These are phyloP conservation scores for Pararge aegeria DNA, from an alignment of 1,140 invertebrate species.

Conservation along the genomic window DNA sequence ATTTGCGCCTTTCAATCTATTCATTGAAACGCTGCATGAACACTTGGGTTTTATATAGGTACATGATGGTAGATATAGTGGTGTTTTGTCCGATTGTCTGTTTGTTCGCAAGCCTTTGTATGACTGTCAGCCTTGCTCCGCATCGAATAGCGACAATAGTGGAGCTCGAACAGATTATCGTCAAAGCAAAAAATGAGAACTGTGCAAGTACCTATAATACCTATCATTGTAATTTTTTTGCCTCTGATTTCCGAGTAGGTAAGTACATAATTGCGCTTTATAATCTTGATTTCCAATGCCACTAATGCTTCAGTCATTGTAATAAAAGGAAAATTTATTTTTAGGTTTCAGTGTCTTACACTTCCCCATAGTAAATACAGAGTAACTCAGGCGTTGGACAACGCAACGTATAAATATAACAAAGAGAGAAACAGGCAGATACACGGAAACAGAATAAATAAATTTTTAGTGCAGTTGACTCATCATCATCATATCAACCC, in stretches of 20 bases:
- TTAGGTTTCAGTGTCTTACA: no score
- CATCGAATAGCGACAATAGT: conserved; percentile 14
- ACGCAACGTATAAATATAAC: no score
- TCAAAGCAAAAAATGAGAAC: conserved; percentile 31
- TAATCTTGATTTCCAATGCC: no score
- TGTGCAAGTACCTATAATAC: not conserved
- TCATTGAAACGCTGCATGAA: conserved; percentile 38
- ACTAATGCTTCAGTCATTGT: no score
- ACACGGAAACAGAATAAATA: no score
- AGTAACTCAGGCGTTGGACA: no score
- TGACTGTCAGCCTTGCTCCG: conserved; percentile 38
- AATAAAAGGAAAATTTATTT: no score
- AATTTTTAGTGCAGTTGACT: no score
- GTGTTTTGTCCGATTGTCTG: conserved; percentile 30
- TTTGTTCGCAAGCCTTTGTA: conserved; percentile 44
- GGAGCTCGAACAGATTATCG: conserved; percentile 27
- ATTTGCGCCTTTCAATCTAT: conserved; percentile 46
- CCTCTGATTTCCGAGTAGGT: not conserved
- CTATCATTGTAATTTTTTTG: conserved; percentile 11
- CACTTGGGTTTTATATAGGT: conserved; percentile 27
- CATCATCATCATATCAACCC: no score
- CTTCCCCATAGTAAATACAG: no score
- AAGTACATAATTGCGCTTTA: no score
- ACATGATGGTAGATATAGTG: conserved; percentile 20
- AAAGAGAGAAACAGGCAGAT: no score